Conservation (phyloP, 2,113 vertebrate genomes). For the Stictonetta naevosa region DNA sequence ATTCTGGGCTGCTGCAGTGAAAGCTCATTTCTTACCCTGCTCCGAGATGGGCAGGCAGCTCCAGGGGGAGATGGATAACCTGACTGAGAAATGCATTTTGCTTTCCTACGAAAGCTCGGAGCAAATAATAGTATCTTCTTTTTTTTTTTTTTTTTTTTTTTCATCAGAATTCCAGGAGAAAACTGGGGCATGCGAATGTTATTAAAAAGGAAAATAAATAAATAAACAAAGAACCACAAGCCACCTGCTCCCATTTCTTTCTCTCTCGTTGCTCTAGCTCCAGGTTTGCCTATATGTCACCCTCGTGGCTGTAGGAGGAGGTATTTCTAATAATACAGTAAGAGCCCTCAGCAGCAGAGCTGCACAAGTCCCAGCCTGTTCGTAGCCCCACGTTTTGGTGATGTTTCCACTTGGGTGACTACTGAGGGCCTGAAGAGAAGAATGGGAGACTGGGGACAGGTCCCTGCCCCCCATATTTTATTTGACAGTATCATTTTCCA, state of each 20-base stretch:
- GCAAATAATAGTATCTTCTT: background rate
- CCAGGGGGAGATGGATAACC: background rate
- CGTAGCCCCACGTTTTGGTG: background rate
- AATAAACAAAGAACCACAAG: background rate
- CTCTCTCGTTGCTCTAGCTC: background rate
- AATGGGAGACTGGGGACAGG: background rate
- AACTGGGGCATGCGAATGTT: background rate
- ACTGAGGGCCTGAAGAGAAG: background rate
- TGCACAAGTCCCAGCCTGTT: background rate
- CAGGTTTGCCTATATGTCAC: background rate
- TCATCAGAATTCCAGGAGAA: background rate
- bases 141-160: background rate
- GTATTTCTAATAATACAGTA: background rate
- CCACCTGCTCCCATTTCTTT: background rate
- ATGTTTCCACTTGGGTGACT: background rate
- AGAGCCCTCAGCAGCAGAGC: background rate
- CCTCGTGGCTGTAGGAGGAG: fast-evolving
- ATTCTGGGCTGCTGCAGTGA: background rate
- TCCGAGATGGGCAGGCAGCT: background rate
- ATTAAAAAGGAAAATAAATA: background rate
- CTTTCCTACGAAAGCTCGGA: background rate
- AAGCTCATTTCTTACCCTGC: background rate
- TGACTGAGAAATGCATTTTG: background rate
- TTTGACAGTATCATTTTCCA: background rate
- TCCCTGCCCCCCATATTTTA: background rate